phyloP scores from a whole-genome alignment of 2,888 invertebrate species.

The Metacarcinus magister region DNA sequence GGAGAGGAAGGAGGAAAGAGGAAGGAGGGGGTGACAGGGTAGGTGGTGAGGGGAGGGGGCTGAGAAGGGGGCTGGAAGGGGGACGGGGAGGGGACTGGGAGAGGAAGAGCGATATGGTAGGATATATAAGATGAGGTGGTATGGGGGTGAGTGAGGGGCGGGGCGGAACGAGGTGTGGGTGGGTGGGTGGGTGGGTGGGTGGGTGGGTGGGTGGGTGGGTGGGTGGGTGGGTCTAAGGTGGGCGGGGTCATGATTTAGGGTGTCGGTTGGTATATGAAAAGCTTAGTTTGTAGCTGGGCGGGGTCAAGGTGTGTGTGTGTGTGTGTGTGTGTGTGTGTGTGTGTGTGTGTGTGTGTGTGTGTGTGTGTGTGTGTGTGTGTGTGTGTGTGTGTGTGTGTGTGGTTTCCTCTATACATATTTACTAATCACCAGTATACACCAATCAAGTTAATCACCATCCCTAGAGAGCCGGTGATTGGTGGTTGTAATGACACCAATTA shows the following conservation, averaged over 20 bases:
- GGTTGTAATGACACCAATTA: neutral
- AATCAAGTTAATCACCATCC: neutral
- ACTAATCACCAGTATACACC: neutral
- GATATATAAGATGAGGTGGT: constrained; percentile 13
- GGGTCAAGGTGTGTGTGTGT: neutral
- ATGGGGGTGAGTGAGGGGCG: neutral
- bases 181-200: neutral
- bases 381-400: neutral
- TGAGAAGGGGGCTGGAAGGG: neutral
- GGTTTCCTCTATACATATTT: neutral
- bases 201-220: neutral
- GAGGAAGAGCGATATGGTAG: neutral
- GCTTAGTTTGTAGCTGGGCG: neutral
- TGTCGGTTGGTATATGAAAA: neutral
- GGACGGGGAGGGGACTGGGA: neutral
- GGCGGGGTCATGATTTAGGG: constrained; percentile 15
- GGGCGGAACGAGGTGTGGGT: neutral
- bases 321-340: neutral
- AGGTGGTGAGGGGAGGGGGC: too few species aligned
- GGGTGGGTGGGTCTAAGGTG: neutral
- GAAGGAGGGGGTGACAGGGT: neutral
- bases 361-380: neutral
- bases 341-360: too few species aligned
- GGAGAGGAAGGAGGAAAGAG: neutral
- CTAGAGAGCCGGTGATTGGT: neutral